Percentiles rank a stretch among this genome's conserved stretches.
These are phyloP conservation scores for Oedothorax gibbosus DNA, from an alignment of 1,140 invertebrate genomes.

Conservation along the genomic window DNA sequence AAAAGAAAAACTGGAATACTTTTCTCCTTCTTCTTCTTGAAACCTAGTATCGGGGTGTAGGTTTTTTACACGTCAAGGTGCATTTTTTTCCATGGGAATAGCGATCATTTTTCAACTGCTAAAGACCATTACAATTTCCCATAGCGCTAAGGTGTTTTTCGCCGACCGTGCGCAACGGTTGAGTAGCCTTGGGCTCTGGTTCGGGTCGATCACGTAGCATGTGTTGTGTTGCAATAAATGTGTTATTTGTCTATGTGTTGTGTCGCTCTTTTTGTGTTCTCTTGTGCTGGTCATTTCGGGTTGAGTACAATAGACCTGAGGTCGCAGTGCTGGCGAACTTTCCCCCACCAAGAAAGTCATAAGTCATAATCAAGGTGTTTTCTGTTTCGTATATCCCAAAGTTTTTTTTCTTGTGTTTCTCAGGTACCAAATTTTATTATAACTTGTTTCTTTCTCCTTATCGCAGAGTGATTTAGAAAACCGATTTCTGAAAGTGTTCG, in stretches of 20 bases:
- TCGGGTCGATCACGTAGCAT: no score
- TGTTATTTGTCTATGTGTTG: no score
- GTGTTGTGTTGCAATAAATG: no score
- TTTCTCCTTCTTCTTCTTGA: constrained; percentile 13
- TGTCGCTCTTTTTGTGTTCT: no score
- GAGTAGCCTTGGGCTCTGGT: no score
- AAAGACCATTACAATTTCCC: constrained; percentile 46
- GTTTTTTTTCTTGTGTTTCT: constrained; percentile 6
- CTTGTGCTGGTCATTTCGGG: no score
- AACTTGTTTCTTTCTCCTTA: constrained; percentile 22
- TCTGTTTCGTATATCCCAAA: background rate
- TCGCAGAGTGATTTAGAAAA: constrained; percentile 12
- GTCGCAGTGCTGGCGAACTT: no score
- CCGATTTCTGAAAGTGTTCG: constrained; percentile 2
- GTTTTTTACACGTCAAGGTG: constrained; percentile 2
- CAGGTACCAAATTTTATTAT: constrained; percentile 25
- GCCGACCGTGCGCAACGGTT: no score
- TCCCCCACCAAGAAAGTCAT: no score
- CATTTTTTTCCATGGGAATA: constrained; percentile 19
- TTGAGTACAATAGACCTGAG: no score
- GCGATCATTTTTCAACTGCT: constrained; percentile 39
- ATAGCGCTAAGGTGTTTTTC: constrained; percentile 26
- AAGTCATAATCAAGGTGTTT: no score
- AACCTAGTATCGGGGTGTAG: background rate
- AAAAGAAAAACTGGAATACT: constrained; percentile 33